A percentile compares a stretch with the other conserved stretches of the same genome.
Evolutionary conservation across 1,140 invertebrate species (phyloP).

Genomic region (Neelides sp.): DNA sequence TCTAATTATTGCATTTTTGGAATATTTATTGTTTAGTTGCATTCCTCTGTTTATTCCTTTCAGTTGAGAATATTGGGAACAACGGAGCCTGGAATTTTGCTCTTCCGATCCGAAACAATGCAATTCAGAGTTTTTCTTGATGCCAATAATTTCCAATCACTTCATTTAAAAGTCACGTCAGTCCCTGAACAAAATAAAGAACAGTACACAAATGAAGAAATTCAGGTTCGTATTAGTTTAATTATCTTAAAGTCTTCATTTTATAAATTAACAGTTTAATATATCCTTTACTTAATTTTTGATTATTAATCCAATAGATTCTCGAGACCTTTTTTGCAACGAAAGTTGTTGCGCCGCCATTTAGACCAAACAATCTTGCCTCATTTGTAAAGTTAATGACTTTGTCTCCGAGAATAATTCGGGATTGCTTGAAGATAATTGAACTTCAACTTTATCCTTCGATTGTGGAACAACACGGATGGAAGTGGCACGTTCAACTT

Average conservation of each 20-base stretch:
- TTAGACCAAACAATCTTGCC: conserved; percentile 70
- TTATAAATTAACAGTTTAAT: not conserved
- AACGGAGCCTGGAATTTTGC: conserved; percentile 69
- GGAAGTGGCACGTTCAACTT: conserved; percentile 77
- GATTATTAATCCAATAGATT: conserved; percentile 42
- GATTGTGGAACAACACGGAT: conserved; percentile 48
- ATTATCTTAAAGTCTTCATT: conserved; percentile 30
- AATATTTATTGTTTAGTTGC: not conserved
- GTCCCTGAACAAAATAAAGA: conserved; percentile 66
- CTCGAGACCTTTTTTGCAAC: conserved; percentile 86
- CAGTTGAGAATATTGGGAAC: conserved; percentile 11
- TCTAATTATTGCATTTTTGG: no score
- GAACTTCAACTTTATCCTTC: conserved; percentile 60
- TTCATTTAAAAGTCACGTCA: conserved; percentile 77
- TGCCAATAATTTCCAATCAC: conserved; percentile 69
- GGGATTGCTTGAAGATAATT: conserved; percentile 84
- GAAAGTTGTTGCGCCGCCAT: conserved; percentile 71
- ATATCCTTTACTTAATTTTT: not conserved
- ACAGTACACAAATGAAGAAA: conserved; percentile 70
- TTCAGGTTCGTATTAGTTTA: conserved; percentile 46
- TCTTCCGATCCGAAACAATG: conserved; percentile 73
- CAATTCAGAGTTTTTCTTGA: conserved; percentile 75
- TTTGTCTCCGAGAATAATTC: conserved; percentile 67
- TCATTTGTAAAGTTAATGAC: conserved; percentile 71
- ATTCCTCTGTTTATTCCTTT: not conserved